Evolutionary conservation across 2,888 invertebrate genomes (phyloP), one percentile per base, ranked within the genome.

Genomic region (Drosophila flavopinicola): DNA sequence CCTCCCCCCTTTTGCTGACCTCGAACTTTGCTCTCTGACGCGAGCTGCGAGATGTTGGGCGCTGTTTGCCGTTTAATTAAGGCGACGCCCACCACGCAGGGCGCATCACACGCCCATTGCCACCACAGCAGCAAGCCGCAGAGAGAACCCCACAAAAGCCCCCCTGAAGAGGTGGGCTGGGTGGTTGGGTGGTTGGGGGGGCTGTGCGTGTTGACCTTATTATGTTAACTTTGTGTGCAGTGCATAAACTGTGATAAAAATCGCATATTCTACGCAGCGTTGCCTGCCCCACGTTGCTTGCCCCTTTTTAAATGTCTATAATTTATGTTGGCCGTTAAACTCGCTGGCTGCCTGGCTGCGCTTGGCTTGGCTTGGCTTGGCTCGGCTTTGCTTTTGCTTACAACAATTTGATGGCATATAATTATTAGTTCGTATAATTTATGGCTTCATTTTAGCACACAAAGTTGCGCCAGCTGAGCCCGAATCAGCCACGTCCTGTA

Each of bases 171-270:
- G n/a, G n/a, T n/a, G n/a, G n/a, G n/a, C n/a, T n/a, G n/a, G n/a
- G n/a, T n/a, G n/a, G n/a, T n/a, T n/a, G n/a, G n/a, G n/a, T n/a
- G n/a, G n/a, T n/a, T n/a, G n/a, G n/a, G n/a, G n/a, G n/a, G n/a
- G n/a, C 69, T 72, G 67, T 75, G 76, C 70, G 69, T 83, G 73
- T 52, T 83, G 77, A 71, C 84, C 84, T 83, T 85, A 85, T 85
- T 85, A 79, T 74, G 84, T 83, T 79, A 71, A 76, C 84, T 74
- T 79, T 85, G 84, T 82, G 70, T 79, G 68, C 78, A 76, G 67
- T 85, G 84, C 74, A 82, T 85, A 85, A 85, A 71, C 80, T 85
- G 83, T 84, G 84, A 84, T 85, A 83, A 83, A 78, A 84, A 83
- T 82, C 80, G 74, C 68, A 70, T 78, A 75, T 74, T 79, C 71